Percentiles rank a stretch among this genome's conserved stretches.
Evolutionary conservation across 1,140 invertebrate species (phyloP).

Genomic region (Popillia japonica): DNA sequence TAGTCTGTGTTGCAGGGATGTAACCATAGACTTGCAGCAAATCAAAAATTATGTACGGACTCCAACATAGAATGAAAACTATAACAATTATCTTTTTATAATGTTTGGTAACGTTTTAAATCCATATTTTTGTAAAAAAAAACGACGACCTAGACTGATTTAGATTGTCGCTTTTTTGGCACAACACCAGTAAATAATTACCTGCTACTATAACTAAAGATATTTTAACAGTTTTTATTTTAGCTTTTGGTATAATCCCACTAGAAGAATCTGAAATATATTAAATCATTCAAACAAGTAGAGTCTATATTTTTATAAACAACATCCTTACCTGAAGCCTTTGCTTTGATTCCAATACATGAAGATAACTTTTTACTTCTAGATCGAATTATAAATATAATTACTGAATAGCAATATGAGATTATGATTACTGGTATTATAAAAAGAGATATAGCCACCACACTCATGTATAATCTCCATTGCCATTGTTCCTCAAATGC

Average conservation of each 20-base stretch:
- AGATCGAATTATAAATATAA: conserved; percentile 92
- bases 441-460: conserved; percentile 85
- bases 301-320: neutral
- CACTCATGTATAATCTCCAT: conserved; percentile 91
- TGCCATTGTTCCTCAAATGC: conserved; percentile 74
- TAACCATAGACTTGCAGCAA: conserved; percentile 89
- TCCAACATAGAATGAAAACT: conserved; percentile 97
- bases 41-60: conserved; percentile 94
- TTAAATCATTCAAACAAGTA: neutral
- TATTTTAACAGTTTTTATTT: conserved; percentile 82
- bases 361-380: conserved; percentile 65
- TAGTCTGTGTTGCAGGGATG: conserved; percentile 80
- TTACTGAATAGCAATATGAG: conserved; percentile 88
- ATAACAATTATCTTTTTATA: conserved; percentile 58
- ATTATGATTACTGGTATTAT: conserved; percentile 90
- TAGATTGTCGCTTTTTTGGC: too few relatives aligned
- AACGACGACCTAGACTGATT: too few relatives aligned
- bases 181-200: conserved; percentile 68
- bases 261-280: conserved; percentile 64
- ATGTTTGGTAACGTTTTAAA: too few relatives aligned
- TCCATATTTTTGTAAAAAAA: too few relatives aligned
- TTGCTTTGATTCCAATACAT: neutral
- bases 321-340: neutral
- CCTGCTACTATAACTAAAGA: conserved; percentile 94
- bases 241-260: conserved; percentile 91